Base-by-base conservation (phyloP, 2,113 vertebrate genomes). In the Festucalex cinctus region DNA sequence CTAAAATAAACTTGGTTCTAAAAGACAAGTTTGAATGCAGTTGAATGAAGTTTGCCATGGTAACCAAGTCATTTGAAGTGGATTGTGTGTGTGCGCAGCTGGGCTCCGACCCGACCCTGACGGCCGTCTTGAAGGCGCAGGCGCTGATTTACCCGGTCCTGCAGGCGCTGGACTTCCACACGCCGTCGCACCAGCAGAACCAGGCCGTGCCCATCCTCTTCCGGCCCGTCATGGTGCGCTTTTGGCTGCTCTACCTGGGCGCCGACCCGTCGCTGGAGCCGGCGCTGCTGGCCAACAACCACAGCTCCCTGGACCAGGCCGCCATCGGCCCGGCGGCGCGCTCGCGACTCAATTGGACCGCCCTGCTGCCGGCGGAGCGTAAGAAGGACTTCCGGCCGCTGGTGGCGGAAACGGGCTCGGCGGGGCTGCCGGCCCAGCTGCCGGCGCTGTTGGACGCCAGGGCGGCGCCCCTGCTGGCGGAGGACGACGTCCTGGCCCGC, bases 171-270 rank as follows among this genome's bases (percentile, higher is more conserved):
- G 96, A 99, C 86, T 98, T 99, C 86, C 91, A 95, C 77, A 99
- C 96, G 0, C 91, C 97, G 0, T 98, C 96, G 2, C 95, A 98
- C 70, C 95, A 96, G 90, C 96, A 99, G 87, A 99, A 96, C 71
- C 78, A 67, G 77, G 86, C 93, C 14, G 86, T 92, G n/a, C 93
- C 95, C 1, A 93, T 99, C 82, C 91, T 98, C 1, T 89, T 94
- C 51, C 86, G 94, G 9, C 82, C 81, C 0, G n/a, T 92, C 85
- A 95, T 98, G 96, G 89, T 93, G 9, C 92, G 89, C 10, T 97
- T 93, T 75, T 98, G 95, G 96, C 82, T 98, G 32, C 89, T 96
- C 62, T 99, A 99, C 76, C 85, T 99, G 48, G 92, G 93, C 3
- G 96, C 92, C 3, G 83, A 89, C 78, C 63, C 88, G 0, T 88